Conservation (phyloP, 2,888 invertebrate species). For the Phyto melanocephala region DNA sequence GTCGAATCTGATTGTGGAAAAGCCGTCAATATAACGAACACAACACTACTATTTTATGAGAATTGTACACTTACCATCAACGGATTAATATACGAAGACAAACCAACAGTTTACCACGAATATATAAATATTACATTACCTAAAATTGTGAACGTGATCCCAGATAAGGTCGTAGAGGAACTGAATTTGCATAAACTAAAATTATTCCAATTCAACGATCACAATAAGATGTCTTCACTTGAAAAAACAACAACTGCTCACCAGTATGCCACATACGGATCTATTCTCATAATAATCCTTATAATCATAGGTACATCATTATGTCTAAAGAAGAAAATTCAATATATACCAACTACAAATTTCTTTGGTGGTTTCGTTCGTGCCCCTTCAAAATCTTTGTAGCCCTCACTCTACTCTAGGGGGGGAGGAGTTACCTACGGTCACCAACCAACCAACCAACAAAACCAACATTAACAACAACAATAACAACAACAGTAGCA, state of each 20-base stretch:
- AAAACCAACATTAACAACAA: too few species aligned
- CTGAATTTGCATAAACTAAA: too few species aligned
- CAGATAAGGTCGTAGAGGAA: slow-evolving; percentile 26
- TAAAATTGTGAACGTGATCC: slow-evolving; percentile 15
- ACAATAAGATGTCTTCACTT: slow-evolving; percentile 10
- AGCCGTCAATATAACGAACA: neutral
- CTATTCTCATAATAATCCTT: slow-evolving; percentile 13
- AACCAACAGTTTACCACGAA: neutral
- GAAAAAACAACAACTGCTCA: slow-evolving; percentile 28
- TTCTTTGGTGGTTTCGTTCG: too few species aligned
- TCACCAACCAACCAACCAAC: too few species aligned
- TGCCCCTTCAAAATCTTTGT: too few species aligned
- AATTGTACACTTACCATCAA: neutral
- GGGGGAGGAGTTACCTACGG: too few species aligned
- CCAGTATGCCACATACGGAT: slow-evolving; percentile 16
- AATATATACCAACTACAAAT: slow-evolving; percentile 32
- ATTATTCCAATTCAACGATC: slow-evolving; percentile 21
- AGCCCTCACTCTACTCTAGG: too few species aligned
- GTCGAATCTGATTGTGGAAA: slow-evolving; percentile 24
- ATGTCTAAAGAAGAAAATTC: slow-evolving; percentile 19
- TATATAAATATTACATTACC: slow-evolving; percentile 19
- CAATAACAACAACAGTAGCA: too few species aligned
- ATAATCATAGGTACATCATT: slow-evolving; percentile 15
- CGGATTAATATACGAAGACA: neutral
- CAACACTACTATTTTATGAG: neutral